Percentiles rank a stretch among this genome's conserved stretches.
phyloP scores from a whole-genome alignment of 1,140 invertebrate species.

The Linepithema humile region DNA sequence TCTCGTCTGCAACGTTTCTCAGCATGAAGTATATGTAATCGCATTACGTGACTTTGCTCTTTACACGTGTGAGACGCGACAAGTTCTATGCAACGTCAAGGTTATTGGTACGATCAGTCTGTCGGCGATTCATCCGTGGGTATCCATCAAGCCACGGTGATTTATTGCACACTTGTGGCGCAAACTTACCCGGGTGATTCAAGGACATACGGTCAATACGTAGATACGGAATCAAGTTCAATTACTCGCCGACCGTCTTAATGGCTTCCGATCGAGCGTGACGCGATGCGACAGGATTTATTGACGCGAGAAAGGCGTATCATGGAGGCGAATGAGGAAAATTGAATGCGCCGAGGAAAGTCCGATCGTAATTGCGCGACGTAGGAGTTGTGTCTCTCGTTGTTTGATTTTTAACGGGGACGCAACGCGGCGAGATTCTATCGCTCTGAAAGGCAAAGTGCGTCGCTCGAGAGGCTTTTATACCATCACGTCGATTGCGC shows the following conservation, averaged over 20 bases:
- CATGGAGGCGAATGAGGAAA: background rate
- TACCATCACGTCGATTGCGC: no score
- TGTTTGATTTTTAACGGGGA: background rate
- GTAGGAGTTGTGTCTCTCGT: background rate
- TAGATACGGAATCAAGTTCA: constrained; percentile 9
- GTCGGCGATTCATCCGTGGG: background rate
- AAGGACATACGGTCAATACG: constrained; percentile 6
- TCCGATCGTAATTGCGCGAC: background rate
- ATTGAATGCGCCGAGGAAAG: background rate
- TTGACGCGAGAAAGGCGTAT: background rate
- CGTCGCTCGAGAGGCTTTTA: background rate
- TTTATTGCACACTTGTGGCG: constrained; percentile 45
- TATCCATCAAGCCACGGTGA: constrained; percentile 25
- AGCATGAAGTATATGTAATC: no score
- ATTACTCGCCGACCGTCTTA: constrained; percentile 24
- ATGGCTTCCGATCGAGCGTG: background rate
- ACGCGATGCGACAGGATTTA: background rate
- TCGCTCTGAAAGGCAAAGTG: background rate
- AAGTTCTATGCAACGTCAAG: background rate
- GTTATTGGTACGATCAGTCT: background rate
- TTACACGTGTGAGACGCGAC: background rate
- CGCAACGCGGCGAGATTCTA: background rate
- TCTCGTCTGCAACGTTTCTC: background rate
- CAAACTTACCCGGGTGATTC: constrained; percentile 6
- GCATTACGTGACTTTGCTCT: background rate